Conservation (phyloP, 1,140 invertebrate species). For the Carposina sasakii region DNA sequence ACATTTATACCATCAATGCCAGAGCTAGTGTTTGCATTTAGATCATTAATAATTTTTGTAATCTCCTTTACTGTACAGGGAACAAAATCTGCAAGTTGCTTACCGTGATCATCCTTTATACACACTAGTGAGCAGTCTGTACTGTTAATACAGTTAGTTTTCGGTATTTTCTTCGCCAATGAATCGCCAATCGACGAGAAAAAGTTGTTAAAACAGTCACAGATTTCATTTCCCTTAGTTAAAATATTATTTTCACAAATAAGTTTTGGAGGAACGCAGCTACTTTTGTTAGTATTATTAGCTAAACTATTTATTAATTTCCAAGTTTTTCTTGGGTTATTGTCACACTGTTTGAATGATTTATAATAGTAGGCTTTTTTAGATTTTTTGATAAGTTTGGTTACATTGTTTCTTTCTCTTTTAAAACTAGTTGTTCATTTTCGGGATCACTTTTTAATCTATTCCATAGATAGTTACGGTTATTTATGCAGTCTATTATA, state of each 20-base stretch:
- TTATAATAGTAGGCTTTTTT: slow-evolving; percentile 23
- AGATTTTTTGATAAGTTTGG: slow-evolving; percentile 14
- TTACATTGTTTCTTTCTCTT: slow-evolving; percentile 16
- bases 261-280: not conserved
- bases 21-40: slow-evolving; percentile 21
- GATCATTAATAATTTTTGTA: slow-evolving; percentile 20
- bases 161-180: no score
- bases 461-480: slow-evolving; percentile 15
- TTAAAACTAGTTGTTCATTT: not conserved
- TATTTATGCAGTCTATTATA: slow-evolving; percentile 17
- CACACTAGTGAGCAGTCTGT: no score
- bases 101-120: no score
- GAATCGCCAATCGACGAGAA: no score
- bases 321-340: slow-evolving; percentile 13
- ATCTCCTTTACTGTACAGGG: slow-evolving; percentile 15
- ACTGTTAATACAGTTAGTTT: no score
- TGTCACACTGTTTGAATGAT: slow-evolving; percentile 10
- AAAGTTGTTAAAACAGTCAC: no score
- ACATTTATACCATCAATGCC: slow-evolving; percentile 22
- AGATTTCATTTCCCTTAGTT: no score
- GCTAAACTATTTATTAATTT: not conserved
- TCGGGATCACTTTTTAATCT: slow-evolving; percentile 10
- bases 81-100: slow-evolving; percentile 1
- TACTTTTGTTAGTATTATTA: not conserved
- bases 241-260: no score